A percentile compares a stretch with the other conserved stretches of the same genome.
Conservation (phyloP, 2,888 invertebrate species). For the Hemicrepidius hirtus region DNA sequence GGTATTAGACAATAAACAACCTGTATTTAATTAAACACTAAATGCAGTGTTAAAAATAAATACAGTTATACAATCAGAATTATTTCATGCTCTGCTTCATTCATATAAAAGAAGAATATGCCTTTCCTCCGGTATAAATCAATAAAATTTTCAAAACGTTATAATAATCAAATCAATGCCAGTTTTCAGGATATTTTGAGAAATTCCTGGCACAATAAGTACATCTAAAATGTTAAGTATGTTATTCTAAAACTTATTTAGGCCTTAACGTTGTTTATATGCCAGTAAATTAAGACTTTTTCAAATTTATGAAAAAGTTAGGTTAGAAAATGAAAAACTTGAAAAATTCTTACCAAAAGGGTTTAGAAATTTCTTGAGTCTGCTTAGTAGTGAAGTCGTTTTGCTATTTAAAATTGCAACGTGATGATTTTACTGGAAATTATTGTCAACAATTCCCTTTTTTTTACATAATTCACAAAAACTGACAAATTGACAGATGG, state of each 20-base stretch:
- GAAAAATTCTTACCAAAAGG: conserved; percentile 4
- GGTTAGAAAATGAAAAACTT: neutral
- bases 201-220: neutral
- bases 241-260: neutral
- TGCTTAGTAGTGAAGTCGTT: neutral
- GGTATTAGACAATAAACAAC: too few species aligned
- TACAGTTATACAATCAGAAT: too few species aligned
- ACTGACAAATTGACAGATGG: neutral
- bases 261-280: too few species aligned
- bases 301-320: conserved; percentile 10
- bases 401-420: neutral
- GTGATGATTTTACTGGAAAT: too few species aligned
- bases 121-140: neutral
- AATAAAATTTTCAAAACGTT: conserved; percentile 2
- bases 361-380: neutral
- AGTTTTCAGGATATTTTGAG: neutral
- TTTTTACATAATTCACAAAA: neutral
- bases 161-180: neutral
- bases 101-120: too few species aligned
- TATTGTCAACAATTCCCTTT: neutral
- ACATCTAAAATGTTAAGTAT: neutral
- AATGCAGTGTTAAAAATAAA: too few species aligned
- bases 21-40: too few species aligned
- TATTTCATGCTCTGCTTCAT: too few species aligned
- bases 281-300: too few species aligned